Conservation (phyloP, 1,140 invertebrate species). For the Elymnias hypermnestra region DNA sequence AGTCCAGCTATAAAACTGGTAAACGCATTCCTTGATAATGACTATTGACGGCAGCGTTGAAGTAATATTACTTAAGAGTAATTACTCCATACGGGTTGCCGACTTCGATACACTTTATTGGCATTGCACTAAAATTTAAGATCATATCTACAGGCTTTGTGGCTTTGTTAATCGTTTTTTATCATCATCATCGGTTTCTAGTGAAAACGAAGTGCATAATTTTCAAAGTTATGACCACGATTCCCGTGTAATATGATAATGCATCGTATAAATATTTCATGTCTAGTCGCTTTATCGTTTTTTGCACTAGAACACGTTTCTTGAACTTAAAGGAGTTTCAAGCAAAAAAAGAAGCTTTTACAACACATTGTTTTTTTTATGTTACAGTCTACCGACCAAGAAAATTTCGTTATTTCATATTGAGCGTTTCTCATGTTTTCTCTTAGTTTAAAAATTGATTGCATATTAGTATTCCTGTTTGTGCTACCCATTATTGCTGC, state of each 20-base stretch:
- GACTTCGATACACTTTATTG: conserved; percentile 11
- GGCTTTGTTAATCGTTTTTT: conserved; percentile 33
- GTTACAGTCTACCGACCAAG: conserved; percentile 7
- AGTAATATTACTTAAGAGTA: conserved; percentile 14
- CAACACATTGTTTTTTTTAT: conserved; percentile 23
- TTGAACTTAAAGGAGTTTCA: conserved; percentile 40
- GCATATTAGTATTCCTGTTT: too few species aligned
- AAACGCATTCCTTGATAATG: conserved; percentile 17
- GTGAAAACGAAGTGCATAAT: conserved; percentile 70
- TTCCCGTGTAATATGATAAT: conserved; percentile 74
- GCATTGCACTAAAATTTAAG: conserved; percentile 8
- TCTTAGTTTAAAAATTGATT: too few species aligned
- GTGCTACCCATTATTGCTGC: too few species aligned
- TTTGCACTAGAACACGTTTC: conserved; percentile 62
- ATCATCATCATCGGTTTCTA: conserved; percentile 40
- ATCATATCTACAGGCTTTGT: not conserved
- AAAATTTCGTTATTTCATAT: conserved; percentile 9
- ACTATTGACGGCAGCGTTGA: conserved; percentile 5
- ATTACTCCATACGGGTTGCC: conserved; percentile 11
- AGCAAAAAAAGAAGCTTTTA: conserved; percentile 42
- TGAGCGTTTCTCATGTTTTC: too few species aligned
- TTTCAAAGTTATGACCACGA: conserved; percentile 69
- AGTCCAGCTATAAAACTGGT: conserved; percentile 2
- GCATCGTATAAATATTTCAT: conserved; percentile 72
- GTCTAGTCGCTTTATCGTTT: conserved; percentile 63